A percentile compares a stretch with the other conserved stretches of the same genome.
These are phyloP conservation scores for Dryobota labecula DNA, from an alignment of 2,888 invertebrate species.

Conservation along the genomic window DNA sequence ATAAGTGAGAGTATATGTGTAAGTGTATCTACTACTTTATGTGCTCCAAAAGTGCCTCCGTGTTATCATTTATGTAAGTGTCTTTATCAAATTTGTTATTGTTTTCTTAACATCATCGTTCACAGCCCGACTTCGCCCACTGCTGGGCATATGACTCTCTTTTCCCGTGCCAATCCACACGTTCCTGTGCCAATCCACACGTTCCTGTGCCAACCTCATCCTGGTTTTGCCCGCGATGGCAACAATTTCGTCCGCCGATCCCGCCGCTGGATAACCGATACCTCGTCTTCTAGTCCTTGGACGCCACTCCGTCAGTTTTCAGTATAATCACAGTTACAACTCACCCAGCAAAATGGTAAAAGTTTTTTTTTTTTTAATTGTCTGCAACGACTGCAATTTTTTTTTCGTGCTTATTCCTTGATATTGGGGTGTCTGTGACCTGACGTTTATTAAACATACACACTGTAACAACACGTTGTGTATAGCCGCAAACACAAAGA, in stretches of 20 bases:
- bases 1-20: too few relatives aligned
- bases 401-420: not conserved
- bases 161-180: not conserved
- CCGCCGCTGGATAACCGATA: not conserved
- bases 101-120: too few relatives aligned
- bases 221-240: not conserved
- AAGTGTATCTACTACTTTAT: too few relatives aligned
- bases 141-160: not conserved
- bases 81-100: too few relatives aligned
- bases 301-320: not conserved
- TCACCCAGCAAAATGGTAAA: not conserved
- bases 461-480: not conserved
- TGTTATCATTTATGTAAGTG: too few relatives aligned
- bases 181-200: not conserved
- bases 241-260: not conserved
- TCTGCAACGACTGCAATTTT: not conserved
- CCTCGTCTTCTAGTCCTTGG: not conserved
- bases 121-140: not conserved
- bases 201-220: not conserved
- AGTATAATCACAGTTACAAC: not conserved
- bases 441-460: not conserved
- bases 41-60: too few relatives aligned
- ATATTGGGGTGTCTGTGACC: not conserved
- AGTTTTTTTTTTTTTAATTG: too few relatives aligned
- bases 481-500: not conserved